These are phyloP conservation scores for Arion vulgaris DNA, from an alignment of 1,140 invertebrate species.

Conservation along the genomic window DNA sequence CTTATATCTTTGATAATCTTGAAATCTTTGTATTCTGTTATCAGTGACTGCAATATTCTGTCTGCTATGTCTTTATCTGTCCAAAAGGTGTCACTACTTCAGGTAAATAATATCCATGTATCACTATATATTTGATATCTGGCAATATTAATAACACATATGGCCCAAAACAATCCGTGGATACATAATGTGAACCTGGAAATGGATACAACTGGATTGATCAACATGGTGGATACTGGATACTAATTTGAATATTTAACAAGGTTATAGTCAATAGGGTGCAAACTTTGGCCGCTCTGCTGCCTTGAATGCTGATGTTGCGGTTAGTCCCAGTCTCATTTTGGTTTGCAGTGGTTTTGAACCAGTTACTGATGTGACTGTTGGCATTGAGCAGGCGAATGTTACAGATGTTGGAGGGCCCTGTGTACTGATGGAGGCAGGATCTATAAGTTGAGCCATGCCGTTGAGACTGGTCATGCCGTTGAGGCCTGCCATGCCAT, in stretches of 20 bases:
- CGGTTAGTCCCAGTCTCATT: constrained; percentile 77
- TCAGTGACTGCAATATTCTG: no score
- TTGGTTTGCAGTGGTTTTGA: constrained; percentile 81
- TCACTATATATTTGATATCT: no score
- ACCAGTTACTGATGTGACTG: constrained; percentile 83
- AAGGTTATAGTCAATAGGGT: constrained; percentile 55
- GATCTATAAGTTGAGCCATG: constrained; percentile 59
- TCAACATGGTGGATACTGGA: no score
- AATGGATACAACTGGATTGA: no score
- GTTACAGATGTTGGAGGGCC: constrained; percentile 81
- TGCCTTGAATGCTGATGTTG: constrained; percentile 52
- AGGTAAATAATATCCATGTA: no score
- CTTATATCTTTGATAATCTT: no score
- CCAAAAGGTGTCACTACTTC: no score
- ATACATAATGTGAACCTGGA: no score
- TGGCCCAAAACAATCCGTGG: no score
- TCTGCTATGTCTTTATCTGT: no score
- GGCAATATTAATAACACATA: no score
- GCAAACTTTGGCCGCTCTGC: constrained; percentile 61
- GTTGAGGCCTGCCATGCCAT: constrained; percentile 20
- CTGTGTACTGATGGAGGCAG: constrained; percentile 92
- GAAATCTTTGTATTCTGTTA: no score
- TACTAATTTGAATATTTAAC: neutral
- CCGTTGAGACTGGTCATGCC: constrained; percentile 22
- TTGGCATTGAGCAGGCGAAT: constrained; percentile 84